phyloP scores from a whole-genome alignment of 2,113 vertebrate genomes.

The Gambusia affinis region DNA sequence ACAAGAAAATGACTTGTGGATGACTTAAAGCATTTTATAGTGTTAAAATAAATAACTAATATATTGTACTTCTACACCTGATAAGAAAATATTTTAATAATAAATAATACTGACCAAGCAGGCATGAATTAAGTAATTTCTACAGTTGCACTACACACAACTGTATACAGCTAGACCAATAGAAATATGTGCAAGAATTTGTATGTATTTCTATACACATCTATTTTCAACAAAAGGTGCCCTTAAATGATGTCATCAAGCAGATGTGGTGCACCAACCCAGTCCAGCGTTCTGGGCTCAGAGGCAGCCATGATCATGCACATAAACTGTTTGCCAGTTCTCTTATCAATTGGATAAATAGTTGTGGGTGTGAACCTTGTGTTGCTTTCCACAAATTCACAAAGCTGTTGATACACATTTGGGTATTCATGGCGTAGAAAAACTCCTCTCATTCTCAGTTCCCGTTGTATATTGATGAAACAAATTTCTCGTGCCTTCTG shows the following conservation, averaged over 20 bases:
- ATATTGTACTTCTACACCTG: conserved; percentile 58
- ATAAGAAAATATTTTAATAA: conserved; percentile 70
- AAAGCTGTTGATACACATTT: conserved; percentile 93
- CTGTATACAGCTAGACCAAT: conserved; percentile 71
- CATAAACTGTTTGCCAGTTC: conserved; percentile 98
- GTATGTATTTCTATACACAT: conserved; percentile 76
- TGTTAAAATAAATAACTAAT: conserved; percentile 49
- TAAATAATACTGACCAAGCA: conserved; percentile 75
- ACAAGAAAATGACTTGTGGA: conserved; percentile 71
- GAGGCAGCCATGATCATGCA: conserved; percentile 99
- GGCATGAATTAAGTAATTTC: conserved; percentile 68
- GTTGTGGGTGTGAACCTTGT: conserved; percentile 96
- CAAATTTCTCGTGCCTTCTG: conserved; percentile 93
- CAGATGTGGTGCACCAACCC: conserved; percentile 96
- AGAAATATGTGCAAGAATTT: conserved; percentile 78
- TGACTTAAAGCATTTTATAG: conserved; percentile 55
- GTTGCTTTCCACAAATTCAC: conserved; percentile 95
- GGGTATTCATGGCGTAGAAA: conserved; percentile 97
- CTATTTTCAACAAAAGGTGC: conserved; percentile 74
- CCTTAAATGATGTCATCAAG: conserved; percentile 95
- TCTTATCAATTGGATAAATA: conserved; percentile 96
- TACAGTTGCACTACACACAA: conserved; percentile 71
- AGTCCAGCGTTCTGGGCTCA: conserved; percentile 94
- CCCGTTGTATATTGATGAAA: conserved; percentile 97
- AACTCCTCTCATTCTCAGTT: conserved; percentile 93